Percentiles rank a stretch among this genome's conserved stretches.
These are phyloP conservation scores for Bettongia penicillata DNA, from an alignment of 2,113 vertebrate species.

Conservation along the genomic window DNA sequence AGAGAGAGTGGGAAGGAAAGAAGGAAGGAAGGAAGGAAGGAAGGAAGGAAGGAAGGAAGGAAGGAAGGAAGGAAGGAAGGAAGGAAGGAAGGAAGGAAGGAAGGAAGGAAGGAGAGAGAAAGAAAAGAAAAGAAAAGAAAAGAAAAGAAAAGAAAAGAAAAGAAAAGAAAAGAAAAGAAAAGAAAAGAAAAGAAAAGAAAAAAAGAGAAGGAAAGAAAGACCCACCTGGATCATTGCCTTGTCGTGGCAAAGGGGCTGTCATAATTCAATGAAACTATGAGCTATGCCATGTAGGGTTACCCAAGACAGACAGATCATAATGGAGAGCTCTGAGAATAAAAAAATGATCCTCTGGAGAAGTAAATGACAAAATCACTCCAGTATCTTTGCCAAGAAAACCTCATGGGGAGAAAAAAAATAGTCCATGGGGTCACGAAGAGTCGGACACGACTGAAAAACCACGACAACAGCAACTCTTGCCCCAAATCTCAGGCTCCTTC, in stretches of 20 bases:
- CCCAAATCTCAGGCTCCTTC: background rate
- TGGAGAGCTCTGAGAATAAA: background rate
- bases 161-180: too few species aligned
- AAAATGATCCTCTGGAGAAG: background rate
- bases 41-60: too few species aligned
- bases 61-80: too few species aligned
- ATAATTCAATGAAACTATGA: background rate
- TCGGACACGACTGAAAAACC: background rate
- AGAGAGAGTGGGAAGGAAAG: too few species aligned
- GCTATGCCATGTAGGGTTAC: background rate
- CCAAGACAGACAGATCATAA: background rate
- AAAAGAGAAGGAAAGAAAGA: background rate
- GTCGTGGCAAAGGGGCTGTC: background rate
- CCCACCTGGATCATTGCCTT: background rate
- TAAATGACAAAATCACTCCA: background rate
- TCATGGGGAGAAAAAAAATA: background rate
- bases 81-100: too few species aligned
- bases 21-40: too few species aligned
- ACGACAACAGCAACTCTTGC: background rate
- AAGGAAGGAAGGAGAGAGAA: too few species aligned
- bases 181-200: too few species aligned
- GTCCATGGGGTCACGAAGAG: background rate
- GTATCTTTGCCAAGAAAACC: background rate
- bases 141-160: too few species aligned
- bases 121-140: too few species aligned